Evolutionary conservation across 2,797 vertebrate species (phyloP).

Genomic region (Pangasius mekongensis): DNA sequence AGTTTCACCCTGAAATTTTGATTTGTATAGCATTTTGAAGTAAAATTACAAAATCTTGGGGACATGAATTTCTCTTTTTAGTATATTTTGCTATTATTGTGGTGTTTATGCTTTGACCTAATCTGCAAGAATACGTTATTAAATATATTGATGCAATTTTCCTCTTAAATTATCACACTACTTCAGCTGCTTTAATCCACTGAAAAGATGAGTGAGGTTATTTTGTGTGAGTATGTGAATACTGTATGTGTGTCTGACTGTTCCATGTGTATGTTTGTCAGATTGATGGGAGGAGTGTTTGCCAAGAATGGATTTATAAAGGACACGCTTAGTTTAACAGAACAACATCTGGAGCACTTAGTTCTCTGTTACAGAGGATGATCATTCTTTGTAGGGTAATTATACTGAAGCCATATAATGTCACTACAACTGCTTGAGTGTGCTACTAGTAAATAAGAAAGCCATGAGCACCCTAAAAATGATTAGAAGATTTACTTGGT

Average conservation of each 20-base stretch:
- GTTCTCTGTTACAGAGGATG: constrained; percentile 1
- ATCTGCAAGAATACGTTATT: constrained; percentile 76
- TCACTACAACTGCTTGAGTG: not conserved
- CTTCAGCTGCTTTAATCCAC: not conserved
- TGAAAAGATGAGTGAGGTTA: constrained; percentile 50
- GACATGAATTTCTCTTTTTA: not conserved
- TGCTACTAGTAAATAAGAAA: not conserved
- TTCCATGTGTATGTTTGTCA: constrained; percentile 24
- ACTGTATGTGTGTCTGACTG: constrained; percentile 22
- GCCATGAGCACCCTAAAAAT: not conserved
- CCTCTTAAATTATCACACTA: constrained; percentile 75
- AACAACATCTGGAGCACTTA: constrained; percentile 11
- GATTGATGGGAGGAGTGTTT: constrained; percentile 15
- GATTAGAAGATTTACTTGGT: not conserved
- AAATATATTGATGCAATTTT: constrained; percentile 71
- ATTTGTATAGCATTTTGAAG: not conserved
- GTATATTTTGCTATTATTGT: not conserved
- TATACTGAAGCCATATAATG: not conserved
- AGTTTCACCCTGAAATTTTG: not conserved
- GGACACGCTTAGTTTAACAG: not conserved
- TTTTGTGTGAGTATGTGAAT: constrained; percentile 67
- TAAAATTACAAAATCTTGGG: not conserved
- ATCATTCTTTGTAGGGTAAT: not conserved
- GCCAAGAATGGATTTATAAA: constrained; percentile 39
- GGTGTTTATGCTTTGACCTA: constrained; percentile 53